These are phyloP conservation scores for Drosophila obscura DNA, from an alignment of 1,140 invertebrate species.

Conservation along the genomic window DNA sequence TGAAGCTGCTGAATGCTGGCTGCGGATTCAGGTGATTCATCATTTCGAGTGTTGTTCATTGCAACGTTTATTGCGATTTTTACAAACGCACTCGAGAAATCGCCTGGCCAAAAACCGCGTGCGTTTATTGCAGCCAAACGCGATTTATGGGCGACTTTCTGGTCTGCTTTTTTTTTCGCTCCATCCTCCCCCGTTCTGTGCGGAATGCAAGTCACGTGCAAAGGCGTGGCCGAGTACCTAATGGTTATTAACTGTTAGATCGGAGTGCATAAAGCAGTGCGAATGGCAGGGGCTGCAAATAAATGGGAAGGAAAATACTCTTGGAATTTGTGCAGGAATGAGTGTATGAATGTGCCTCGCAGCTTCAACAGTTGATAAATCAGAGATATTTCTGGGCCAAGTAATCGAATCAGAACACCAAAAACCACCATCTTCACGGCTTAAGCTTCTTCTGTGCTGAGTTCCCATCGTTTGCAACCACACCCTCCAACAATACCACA, in stretches of 20 bases:
- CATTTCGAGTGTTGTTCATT: constrained; percentile 83
- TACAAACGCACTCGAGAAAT: constrained; percentile 78
- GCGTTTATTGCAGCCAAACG: constrained; percentile 40
- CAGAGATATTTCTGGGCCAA: too few species aligned
- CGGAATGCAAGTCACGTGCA: constrained; percentile 28
- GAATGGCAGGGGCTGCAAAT: too few species aligned
- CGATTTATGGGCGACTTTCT: constrained; percentile 43
- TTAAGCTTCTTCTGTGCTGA: background rate
- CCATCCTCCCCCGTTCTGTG: background rate
- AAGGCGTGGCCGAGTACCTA: too few species aligned
- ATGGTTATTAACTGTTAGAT: background rate
- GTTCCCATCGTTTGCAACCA: background rate
- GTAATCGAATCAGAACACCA: too few species aligned
- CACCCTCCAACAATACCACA: background rate
- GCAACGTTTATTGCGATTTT: constrained; percentile 83
- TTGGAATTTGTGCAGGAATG: background rate
- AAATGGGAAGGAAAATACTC: background rate
- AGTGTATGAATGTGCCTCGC: too few species aligned
- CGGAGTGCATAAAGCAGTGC: background rate
- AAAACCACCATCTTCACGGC: too few species aligned
- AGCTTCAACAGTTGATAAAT: too few species aligned
- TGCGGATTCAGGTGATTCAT: constrained; percentile 75
- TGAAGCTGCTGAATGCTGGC: too few species aligned
- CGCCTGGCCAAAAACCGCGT: constrained; percentile 18
- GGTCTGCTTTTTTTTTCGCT: constrained; percentile 9